phyloP scores from a whole-genome alignment of 2,113 vertebrate species.

The Lucifuga dentata region DNA sequence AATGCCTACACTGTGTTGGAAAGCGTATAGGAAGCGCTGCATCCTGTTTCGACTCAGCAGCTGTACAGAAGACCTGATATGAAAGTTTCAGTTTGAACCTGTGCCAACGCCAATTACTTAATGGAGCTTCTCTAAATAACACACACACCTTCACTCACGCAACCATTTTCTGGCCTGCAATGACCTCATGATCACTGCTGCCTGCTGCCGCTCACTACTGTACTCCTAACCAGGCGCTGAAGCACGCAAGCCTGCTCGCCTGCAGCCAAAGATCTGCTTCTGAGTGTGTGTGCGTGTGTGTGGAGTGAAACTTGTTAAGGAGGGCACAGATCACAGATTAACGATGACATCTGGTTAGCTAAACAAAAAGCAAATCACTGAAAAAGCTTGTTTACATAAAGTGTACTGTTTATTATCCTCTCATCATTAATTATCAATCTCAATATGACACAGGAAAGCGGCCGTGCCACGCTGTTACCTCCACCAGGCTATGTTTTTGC shows the following conservation, averaged over 20 bases:
- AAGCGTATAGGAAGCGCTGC: slow-evolving; percentile 1
- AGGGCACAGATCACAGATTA: slow-evolving; percentile 51
- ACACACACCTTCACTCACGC: slow-evolving; percentile 55
- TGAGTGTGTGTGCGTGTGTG: slow-evolving; percentile 24
- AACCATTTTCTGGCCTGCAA: slow-evolving; percentile 26
- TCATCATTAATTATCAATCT: slow-evolving; percentile 19
- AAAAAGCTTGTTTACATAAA: slow-evolving; percentile 43
- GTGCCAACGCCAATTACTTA: slow-evolving; percentile 55
- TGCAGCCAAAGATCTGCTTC: slow-evolving; percentile 37
- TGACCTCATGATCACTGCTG: slow-evolving; percentile 53
- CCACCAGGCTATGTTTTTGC: too few species aligned
- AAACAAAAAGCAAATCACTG: slow-evolving; percentile 48
- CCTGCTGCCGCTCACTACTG: slow-evolving; percentile 42
- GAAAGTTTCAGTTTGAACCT: slow-evolving; percentile 45
- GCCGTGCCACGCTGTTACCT: background rate
- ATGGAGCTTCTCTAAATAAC: slow-evolving; percentile 57
- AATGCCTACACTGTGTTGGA: slow-evolving; percentile 4
- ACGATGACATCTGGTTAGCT: slow-evolving; percentile 47
- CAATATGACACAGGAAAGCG: slow-evolving; percentile 19
- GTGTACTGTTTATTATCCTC: slow-evolving; percentile 23
- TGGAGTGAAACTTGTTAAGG: slow-evolving; percentile 48
- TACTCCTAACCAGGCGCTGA: slow-evolving; percentile 40
- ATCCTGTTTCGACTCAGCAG: slow-evolving; percentile 44
- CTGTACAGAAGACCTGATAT: slow-evolving; percentile 41
- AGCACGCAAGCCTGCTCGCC: slow-evolving; percentile 39